A percentile compares a stretch with the other conserved stretches of the same genome.
Conservation (phyloP, 2,888 invertebrate genomes). For the Lepas anatifera region DNA sequence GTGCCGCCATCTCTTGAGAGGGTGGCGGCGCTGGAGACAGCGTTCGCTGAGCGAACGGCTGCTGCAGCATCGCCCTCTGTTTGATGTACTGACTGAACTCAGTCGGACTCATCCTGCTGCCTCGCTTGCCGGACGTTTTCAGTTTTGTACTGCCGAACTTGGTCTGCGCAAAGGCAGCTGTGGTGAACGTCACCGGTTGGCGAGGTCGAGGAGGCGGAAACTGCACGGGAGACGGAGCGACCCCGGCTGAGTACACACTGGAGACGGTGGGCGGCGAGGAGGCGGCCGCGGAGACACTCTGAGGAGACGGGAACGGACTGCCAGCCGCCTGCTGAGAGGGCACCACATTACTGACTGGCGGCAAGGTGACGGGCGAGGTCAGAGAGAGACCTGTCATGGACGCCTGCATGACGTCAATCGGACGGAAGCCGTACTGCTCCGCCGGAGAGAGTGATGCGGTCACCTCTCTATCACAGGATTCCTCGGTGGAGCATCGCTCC, state of each 20-base stretch:
- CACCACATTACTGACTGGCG: too few species aligned
- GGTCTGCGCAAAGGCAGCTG: constrained; percentile 95
- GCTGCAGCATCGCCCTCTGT: constrained; percentile 83
- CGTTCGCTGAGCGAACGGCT: constrained; percentile 35
- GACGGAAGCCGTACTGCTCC: constrained; percentile 64
- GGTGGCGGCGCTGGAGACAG: constrained; percentile 13
- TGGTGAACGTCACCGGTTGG: constrained; percentile 79
- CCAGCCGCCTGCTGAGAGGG: not conserved
- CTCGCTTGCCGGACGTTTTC: constrained; percentile 76
- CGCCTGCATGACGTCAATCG: constrained; percentile 77
- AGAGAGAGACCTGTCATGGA: constrained; percentile 43
- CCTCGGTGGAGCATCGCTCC: constrained; percentile 36
- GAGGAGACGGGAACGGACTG: not conserved
- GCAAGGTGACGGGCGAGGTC: constrained; percentile 19
- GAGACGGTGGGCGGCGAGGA: constrained; percentile 21
- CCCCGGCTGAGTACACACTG: too few species aligned
- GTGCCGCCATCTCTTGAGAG: not conserved
- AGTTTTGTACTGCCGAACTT: constrained; percentile 98
- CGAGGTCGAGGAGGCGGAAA: constrained; percentile 22
- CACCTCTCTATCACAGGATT: constrained; percentile 53
- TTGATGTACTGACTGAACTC: constrained; percentile 96
- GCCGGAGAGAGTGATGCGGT: constrained; percentile 64
- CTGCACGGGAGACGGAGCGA: too few species aligned
- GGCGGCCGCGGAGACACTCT: not conserved
- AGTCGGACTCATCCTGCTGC: constrained; percentile 93